Percentiles rank a stretch among this genome's conserved stretches.
phyloP scores from a whole-genome alignment of 2,888 invertebrate genomes.

The Caenorhabditis japonica region DNA sequence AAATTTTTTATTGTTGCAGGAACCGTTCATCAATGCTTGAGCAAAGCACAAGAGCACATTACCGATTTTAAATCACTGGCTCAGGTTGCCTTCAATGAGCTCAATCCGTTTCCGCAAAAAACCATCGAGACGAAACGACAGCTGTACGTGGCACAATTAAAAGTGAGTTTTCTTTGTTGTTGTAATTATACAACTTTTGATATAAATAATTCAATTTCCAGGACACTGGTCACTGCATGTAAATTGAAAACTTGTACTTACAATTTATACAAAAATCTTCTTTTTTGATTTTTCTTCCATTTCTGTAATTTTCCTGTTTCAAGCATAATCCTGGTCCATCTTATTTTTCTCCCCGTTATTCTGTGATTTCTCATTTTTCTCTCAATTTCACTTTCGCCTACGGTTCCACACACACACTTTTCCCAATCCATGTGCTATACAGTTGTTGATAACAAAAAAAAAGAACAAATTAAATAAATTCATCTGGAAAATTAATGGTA shows the following conservation, averaged over 20 bases:
- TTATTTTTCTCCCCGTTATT: conserved; percentile 1
- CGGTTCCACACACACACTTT: conserved; percentile 14
- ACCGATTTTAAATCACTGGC: conserved; percentile 80
- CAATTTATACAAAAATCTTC: no score
- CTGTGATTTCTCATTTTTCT: conserved; percentile 19
- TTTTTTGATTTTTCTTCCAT: conserved; percentile 14
- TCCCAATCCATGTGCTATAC: conserved; percentile 21
- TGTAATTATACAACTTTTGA: neutral
- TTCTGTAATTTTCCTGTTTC: conserved; percentile 13
- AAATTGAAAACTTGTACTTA: conserved; percentile 32
- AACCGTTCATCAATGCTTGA: conserved; percentile 78
- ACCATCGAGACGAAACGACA: conserved; percentile 79
- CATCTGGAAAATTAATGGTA: neutral
- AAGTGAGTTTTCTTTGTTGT: conserved; percentile 35
- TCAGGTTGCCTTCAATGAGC: conserved; percentile 80
- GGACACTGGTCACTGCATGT: conserved; percentile 48
- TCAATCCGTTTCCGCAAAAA: conserved; percentile 80
- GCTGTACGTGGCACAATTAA: conserved; percentile 78
- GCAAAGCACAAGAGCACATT: conserved; percentile 79
- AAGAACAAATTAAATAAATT: neutral
- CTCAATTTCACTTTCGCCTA: conserved; percentile 17
- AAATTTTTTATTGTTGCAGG: conserved; percentile 32
- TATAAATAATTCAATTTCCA: conserved; percentile 7
- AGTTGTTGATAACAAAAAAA: neutral
- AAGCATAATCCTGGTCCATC: no score